phyloP scores from a whole-genome alignment of 2,888 invertebrate genomes.

The Lumbricus terrestris region DNA sequence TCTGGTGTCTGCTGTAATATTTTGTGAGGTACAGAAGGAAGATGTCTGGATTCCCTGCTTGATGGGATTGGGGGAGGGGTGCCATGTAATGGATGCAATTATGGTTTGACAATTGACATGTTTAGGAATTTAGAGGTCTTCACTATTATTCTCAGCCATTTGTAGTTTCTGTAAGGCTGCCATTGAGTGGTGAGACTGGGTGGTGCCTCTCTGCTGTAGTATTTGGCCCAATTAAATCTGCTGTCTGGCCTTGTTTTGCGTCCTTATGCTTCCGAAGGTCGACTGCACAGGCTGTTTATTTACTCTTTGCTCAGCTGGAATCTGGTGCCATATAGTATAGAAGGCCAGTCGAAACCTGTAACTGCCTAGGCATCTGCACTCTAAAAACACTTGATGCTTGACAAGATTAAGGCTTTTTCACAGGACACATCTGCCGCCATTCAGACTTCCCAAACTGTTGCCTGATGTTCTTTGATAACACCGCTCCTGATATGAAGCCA shows the following conservation, averaged over 20 bases:
- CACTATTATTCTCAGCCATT: neutral
- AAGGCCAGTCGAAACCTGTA: too few species aligned
- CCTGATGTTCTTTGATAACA: neutral
- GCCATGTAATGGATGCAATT: neutral
- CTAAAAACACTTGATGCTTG: neutral
- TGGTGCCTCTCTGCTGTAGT: neutral
- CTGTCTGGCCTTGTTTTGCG: conserved; percentile 19
- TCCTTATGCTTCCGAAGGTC: conserved; percentile 23
- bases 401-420: neutral
- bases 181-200: neutral
- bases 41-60: neutral
- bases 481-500: neutral
- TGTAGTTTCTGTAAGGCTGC: neutral
- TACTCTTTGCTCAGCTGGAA: neutral
- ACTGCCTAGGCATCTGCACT: too few species aligned
- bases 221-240: neutral
- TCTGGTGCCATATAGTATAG: neutral
- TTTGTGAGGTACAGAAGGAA: neutral
- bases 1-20: neutral
- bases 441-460: neutral
- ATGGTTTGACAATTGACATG: neutral
- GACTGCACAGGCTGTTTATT: neutral
- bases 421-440: neutral
- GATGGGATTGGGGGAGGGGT: too few species aligned
- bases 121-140: neutral